Evolutionary conservation across 2,888 invertebrate genomes (phyloP), one percentile per base, ranked within the genome.

Genomic region (Apodemia duryi): DNA sequence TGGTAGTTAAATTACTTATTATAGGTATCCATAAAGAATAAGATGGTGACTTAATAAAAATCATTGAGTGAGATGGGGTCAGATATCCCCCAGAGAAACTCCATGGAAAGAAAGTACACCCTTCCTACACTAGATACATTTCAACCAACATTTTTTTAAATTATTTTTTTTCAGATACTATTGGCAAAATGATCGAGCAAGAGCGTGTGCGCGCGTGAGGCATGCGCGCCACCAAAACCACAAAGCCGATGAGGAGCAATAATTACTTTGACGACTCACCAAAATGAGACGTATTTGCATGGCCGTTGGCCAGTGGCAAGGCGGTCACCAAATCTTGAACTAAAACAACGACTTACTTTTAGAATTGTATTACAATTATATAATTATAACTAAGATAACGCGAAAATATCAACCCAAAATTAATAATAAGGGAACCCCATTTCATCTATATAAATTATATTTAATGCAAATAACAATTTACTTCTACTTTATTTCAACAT

Each of bases 301-400:
- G 92, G 87, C 92, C 92, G 86, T 92, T 92, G 84, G 91, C 91
- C 85, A 91, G 84, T 77, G 92, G 92, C 88, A 92, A 91, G 82
- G 92, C 92, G 80, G 91, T 92, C 92, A 92, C 92, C 92, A 92
- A 85, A 86, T 92, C 92, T 91, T 92, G 91, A 91, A 91, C 92
- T 91, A 91, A 91, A 92, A 91, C 83, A 90, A 91, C 85, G 84
- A 86, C 90, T 86, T 79, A 84, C 84, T 81, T 90, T 91, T 88
- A 91, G 88, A 91, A 91, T 89, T 82, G 81, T 84, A 86, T 78
- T 81, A 81, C 73, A 75, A 82, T 77, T 79, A 79, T 73, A 73
- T 71, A 72, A 74, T 72, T 66, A 74, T 68, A 73, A 73, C 68
- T 65, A 70, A 43, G 66, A 68, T 66, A 65, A 65, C 67, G 66